Base-by-base conservation (phyloP, 2,888 invertebrate genomes). In the Brachyptera putata region DNA sequence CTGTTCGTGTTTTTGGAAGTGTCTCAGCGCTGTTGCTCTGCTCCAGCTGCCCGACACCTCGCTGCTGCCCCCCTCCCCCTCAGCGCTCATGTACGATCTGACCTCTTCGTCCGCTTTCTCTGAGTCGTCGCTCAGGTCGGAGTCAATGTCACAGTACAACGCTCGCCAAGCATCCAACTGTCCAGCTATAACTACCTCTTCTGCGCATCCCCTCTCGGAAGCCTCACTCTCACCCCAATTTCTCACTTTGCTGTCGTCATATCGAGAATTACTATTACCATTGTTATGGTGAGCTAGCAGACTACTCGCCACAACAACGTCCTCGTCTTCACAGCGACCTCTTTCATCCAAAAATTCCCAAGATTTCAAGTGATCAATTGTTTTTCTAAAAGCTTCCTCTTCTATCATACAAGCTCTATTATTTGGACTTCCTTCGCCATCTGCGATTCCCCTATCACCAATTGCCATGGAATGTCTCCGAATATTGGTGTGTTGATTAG, bases 51-150 rank as follows among this genome's bases (percentile, higher is more conserved):
- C 80, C 1, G 78, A 78, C 13, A 79, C 68, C 30, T 76, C 75
- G 64, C 75, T 76, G 61, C 72, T 74, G 56, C 65, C 68, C 30
- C 64, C 60, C 70, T 37, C 75, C 75, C 58, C 60, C 25, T 65
- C 65, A 16, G 62, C 63, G 61, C 66, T 66, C 75, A 82, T 81
- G 68, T 81, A 77, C 2, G 76, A 76, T 66, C 82, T 78, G 1
- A 84, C 84, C 69, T 84, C 83, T 68, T 83, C 82, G 67, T 84
- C 84, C 3, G 82, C 81, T 59, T 67, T 67, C 66, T 76, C 81
- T 62, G 76, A 77, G 55, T 71, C 73, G 64, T 79, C 80, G 56
- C 79, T 78, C 57, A 77, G 76, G 36, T 77, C 67, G 24, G 59
- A 60, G 25, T 70, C 73, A 39, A 74, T 74, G 58, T 76, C 74